Evolutionary conservation across 1,140 invertebrate species (phyloP).

Genomic region (Drosophila bifasciata): DNA sequence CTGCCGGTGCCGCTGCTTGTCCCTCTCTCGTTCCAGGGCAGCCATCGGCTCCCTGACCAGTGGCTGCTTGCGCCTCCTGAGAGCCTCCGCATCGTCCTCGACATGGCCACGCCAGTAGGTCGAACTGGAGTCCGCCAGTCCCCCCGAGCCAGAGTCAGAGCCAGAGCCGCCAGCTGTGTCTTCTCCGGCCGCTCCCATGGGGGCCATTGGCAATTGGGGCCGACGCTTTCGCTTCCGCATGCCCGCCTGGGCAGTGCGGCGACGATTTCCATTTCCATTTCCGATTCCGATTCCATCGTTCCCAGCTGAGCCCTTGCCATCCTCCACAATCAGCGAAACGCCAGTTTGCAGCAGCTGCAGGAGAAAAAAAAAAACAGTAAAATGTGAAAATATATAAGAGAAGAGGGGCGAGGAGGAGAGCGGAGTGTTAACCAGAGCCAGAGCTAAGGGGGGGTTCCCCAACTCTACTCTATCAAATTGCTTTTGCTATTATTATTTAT

Average conservation of each 20-base stretch:
- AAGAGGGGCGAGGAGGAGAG: too few relatives aligned
- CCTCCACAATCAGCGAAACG: constrained; percentile 76
- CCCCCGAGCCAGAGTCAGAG: neutral
- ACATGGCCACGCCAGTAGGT: constrained; percentile 75
- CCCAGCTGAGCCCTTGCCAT: constrained; percentile 48
- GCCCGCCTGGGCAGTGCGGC: constrained; percentile 25
- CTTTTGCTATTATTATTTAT: neutral
- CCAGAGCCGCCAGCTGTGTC: neutral
- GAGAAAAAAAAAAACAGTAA: neutral
- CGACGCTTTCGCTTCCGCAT: constrained; percentile 68
- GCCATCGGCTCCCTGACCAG: constrained; percentile 59
- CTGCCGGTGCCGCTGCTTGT: constrained; percentile 47
- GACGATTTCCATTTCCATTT: constrained; percentile 12
- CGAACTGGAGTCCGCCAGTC: neutral
- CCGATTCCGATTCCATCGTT: constrained; percentile 14
- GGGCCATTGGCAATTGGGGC: constrained; percentile 66
- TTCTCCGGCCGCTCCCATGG: constrained; percentile 66
- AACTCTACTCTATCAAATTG: too few relatives aligned
- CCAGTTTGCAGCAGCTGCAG: constrained; percentile 74
- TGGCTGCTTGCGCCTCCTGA: constrained; percentile 46
- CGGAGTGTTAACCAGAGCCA: too few relatives aligned
- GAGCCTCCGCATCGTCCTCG: constrained; percentile 53
- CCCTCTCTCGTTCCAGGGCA: constrained; percentile 46
- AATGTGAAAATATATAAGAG: too few relatives aligned
- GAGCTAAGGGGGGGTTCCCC: too few relatives aligned